Evolutionary conservation across 2,113 vertebrate species (phyloP), one percentile per base, ranked within the genome.

Genomic region (Poeciliopsis retropinna): DNA sequence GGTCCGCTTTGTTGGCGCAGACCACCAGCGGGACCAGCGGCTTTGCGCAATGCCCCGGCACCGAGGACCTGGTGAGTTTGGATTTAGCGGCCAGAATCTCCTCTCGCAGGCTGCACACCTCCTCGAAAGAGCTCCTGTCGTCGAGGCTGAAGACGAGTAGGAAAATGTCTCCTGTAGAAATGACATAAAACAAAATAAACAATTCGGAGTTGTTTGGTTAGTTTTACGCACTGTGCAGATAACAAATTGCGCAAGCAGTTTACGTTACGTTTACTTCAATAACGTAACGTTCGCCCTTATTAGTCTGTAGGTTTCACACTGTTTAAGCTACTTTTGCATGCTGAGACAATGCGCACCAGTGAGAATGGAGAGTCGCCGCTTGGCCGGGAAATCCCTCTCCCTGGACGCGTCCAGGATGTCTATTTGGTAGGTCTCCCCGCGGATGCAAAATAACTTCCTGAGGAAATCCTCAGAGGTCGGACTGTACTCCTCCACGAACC

Each of bases 401-500:
- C 90, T 76, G 31, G 94, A 93, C 3, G 95, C 94, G 65, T 95
- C 95, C 63, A 95, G 89, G 64, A 95, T 85, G 73, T 95, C 95
- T 5, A 95, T 90, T 68, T 94, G 94, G 69, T 95, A 95, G 0
- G 87, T 92, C 15, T 95, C 92, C 11, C 94, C 93, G 9, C 93
- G 92, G 64, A 95, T 95, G 29, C 88, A 91, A 76, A 93, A 95
- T 10, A 95, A 67, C 76, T 95, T 95, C 15, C 94, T 82, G 29
- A 93, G 91, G 80, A 95, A 95, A 75, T 95, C 94, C 77, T 95
- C 95, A 0, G 91, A 83, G 0, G 95, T 95, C 17, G 94, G 94
- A n/a, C 86, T 90, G 86, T 95, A 95, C 17, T 86, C 89, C 27
- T 95, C 94, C 60, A 93, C 90, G 73, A 95, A 95, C 5, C 91